Evolutionary conservation across 2,797 vertebrate genomes (phyloP).

Genomic region (Aselliscus stoliczkanus): DNA sequence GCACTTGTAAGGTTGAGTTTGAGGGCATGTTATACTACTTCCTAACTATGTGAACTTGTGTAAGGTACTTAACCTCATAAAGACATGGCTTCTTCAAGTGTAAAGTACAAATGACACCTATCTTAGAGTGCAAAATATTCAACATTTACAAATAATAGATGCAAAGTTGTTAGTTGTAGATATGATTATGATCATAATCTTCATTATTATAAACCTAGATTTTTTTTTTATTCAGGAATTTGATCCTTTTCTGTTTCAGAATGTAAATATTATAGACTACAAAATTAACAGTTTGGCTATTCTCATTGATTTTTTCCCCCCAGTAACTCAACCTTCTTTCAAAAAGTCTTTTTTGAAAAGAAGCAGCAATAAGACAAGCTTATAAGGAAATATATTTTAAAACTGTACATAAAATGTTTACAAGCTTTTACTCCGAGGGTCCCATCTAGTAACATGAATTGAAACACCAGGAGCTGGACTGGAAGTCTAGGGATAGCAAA

Average conservation of each 20-base stretch:
- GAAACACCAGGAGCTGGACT: background rate
- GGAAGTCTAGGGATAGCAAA: background rate
- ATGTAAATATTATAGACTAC: background rate
- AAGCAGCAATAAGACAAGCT: background rate
- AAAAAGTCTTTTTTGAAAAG: background rate
- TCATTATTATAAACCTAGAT: background rate
- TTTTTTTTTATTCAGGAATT: background rate
- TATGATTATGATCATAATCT: background rate
- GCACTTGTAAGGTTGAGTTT: background rate
- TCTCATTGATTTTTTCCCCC: background rate
- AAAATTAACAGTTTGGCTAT: background rate
- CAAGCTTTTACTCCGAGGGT: background rate
- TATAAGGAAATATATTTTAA: background rate
- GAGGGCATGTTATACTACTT: background rate
- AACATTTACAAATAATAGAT: background rate
- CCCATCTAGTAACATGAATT: background rate
- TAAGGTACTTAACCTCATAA: background rate
- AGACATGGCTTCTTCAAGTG: background rate
- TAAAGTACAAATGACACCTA: background rate
- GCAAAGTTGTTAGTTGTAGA: background rate
- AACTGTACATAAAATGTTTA: background rate
- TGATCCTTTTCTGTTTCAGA: background rate
- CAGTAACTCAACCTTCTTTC: background rate
- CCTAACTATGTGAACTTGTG: background rate
- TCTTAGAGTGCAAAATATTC: background rate